These are phyloP conservation scores for Hymenopus coronatus DNA, from an alignment of 2,888 invertebrate species.

Conservation along the genomic window DNA sequence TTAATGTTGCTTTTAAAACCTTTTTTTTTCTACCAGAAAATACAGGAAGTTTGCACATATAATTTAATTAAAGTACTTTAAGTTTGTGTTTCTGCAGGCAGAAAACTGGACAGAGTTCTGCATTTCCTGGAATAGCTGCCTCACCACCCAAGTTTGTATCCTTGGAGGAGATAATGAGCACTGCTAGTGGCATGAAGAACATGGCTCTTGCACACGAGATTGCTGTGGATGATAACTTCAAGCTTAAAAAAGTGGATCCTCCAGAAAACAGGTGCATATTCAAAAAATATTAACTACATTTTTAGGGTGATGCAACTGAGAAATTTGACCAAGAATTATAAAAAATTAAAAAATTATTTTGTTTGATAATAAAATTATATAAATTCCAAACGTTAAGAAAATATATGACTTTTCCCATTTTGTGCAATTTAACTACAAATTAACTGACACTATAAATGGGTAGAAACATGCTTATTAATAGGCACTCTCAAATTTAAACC, in stretches of 20 bases:
- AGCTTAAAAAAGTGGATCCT: constrained; percentile 75
- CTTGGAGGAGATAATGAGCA: constrained; percentile 81
- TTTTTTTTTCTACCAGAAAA: background rate
- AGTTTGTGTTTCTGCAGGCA: background rate
- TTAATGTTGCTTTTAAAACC: no score
- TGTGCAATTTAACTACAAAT: no score
- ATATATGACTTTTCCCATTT: no score
- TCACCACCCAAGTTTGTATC: constrained; percentile 84
- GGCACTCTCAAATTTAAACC: no score
- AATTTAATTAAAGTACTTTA: background rate
- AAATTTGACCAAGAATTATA: no score
- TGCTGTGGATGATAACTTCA: constrained; percentile 89
- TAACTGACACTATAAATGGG: no score
- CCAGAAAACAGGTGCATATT: constrained; percentile 66
- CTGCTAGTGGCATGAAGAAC: constrained; percentile 84
- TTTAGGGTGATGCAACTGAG: no score
- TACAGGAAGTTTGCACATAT: background rate
- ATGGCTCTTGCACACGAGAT: constrained; percentile 98
- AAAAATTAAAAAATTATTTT: no score
- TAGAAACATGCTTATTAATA: no score
- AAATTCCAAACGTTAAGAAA: no score
- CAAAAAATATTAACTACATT: background rate
- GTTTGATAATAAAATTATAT: no score
- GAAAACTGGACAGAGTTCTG: constrained; percentile 1
- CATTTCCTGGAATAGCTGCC: constrained; percentile 50